Evolutionary conservation across 2,797 vertebrate genomes (phyloP).

Genomic region (Steatocranus sp.): DNA sequence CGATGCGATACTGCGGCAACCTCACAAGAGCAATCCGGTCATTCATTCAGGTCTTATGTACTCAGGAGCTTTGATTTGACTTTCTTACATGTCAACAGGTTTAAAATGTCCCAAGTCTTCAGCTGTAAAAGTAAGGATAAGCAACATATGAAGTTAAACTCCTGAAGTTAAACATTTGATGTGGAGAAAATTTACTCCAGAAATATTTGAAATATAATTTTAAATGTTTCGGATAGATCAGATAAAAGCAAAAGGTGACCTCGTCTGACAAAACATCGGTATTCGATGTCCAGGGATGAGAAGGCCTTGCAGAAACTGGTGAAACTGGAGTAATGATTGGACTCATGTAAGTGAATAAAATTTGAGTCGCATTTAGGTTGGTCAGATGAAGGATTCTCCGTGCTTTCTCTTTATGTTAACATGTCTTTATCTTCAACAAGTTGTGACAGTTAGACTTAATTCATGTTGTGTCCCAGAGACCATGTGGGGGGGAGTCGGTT

Average conservation of each 20-base stretch:
- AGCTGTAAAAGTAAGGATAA: not conserved
- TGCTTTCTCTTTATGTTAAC: not conserved
- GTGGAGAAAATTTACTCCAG: not conserved
- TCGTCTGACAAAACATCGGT: rapidly evolving
- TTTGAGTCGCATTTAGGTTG: not conserved
- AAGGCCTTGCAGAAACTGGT: not conserved
- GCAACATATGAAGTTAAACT: not conserved
- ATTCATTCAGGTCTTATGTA: not conserved
- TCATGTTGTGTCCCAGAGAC: not conserved
- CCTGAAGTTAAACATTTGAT: not conserved
- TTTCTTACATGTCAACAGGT: rapidly evolving
- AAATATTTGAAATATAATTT: not conserved
- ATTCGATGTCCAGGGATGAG: not conserved
- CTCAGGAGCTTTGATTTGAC: not conserved
- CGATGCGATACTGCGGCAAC: rapidly evolving
- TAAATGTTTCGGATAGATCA: rapidly evolving
- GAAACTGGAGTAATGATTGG: not conserved
- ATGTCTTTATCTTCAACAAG: not conserved
- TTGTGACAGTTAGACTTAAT: not conserved
- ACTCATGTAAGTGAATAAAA: not conserved
- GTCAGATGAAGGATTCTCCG: not conserved
- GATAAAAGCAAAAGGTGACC: not conserved
- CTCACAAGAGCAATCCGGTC: not conserved
- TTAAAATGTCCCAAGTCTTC: not conserved
- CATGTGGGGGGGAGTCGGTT: not conserved